A percentile compares a stretch with the other conserved stretches of the same genome.
Evolutionary conservation across 30 jellyfish, hydroid and myxozoan species (phyloP).

Genomic region (Cassiopea andromeda): DNA sequence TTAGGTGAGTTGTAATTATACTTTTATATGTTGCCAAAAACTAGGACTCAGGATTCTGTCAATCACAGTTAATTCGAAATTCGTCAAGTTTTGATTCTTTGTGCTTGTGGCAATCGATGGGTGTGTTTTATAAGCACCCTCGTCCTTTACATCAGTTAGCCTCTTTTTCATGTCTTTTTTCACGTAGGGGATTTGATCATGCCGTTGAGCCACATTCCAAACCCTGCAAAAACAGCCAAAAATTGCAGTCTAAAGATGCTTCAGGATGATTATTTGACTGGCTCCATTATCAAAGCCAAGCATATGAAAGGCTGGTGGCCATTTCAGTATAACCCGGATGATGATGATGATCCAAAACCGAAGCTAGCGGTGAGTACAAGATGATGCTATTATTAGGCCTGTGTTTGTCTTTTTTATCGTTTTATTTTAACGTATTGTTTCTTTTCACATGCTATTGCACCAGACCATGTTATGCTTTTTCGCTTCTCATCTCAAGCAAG

Average conservation of each 20-base stretch:
- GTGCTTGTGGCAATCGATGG: too few relatives aligned
- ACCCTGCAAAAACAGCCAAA: slow-evolving; percentile 89
- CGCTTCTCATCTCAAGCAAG: not conserved
- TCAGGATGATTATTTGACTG: slow-evolving; percentile 48
- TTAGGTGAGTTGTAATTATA: slow-evolving; percentile 58
- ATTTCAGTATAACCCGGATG: slow-evolving; percentile 87
- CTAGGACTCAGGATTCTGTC: too few relatives aligned
- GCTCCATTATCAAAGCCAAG: slow-evolving; percentile 81
- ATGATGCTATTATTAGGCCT: not conserved
- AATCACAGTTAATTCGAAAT: too few relatives aligned
- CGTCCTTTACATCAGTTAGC: not conserved
- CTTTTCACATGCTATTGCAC: not conserved
- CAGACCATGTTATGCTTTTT: not conserved
- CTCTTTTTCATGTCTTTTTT: too few relatives aligned
- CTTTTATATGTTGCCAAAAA: not conserved
- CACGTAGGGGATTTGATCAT: slow-evolving; percentile 79
- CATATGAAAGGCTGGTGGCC: slow-evolving; percentile 99
- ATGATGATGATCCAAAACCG: slow-evolving; percentile 96
- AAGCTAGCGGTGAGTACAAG: slow-evolving; percentile 78
- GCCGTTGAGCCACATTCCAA: slow-evolving; percentile 75
- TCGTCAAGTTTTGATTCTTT: too few relatives aligned
- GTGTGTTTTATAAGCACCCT: too few relatives aligned
- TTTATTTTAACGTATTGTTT: not conserved
- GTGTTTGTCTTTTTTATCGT: not conserved
- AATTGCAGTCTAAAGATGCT: slow-evolving; percentile 74